Evolutionary conservation across 2,888 invertebrate genomes (phyloP), one percentile per base, ranked within the genome.

Genomic region (Torymus aiolomorphi): DNA sequence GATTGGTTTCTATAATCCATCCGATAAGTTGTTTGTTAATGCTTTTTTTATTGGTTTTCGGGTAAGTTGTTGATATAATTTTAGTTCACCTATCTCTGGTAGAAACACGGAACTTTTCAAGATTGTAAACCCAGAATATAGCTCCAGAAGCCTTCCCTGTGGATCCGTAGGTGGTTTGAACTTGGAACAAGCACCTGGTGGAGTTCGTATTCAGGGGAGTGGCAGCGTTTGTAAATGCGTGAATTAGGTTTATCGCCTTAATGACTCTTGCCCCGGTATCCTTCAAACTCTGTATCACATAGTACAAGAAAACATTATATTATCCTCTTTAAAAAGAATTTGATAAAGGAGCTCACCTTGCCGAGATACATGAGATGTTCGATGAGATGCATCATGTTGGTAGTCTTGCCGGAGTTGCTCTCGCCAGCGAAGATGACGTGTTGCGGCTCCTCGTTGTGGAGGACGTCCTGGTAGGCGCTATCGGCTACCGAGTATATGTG

Each of bases 401-500:
- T 95, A 0, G 97, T 96, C 92, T 98, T 98, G 1, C 98, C 98
- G 0, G 97, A 96, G 87, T 95, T 95, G 84, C 96, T 96, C 92
- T 98, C 98, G 1, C 98, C 98, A 61, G 96, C 94, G 84, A 98
- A 93, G 5, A 98, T 92, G 80, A 98, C 95, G 89, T 96, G 95
- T 90, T 98, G 97, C 2, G 95, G 94, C 84, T 95, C 94, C 84
- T 95, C 94, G 88, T 97, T 96, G 89, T 98, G 98, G 84, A 97
- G 91, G 91, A 97, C 96, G 87, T 97, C 95, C 91, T 97, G 97
- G 89, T 95, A 97, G 54, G 97, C 96, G 81, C 96, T 94, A 88
- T 97, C 97, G 12, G 97, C 97, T 24, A 97, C 95, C 2, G 96
- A 94, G 89, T 95, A 98, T 84, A 97, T 95, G 87, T 98, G 98